Base-by-base conservation (phyloP, 2,797 vertebrate genomes). In the Periparus ater region DNA sequence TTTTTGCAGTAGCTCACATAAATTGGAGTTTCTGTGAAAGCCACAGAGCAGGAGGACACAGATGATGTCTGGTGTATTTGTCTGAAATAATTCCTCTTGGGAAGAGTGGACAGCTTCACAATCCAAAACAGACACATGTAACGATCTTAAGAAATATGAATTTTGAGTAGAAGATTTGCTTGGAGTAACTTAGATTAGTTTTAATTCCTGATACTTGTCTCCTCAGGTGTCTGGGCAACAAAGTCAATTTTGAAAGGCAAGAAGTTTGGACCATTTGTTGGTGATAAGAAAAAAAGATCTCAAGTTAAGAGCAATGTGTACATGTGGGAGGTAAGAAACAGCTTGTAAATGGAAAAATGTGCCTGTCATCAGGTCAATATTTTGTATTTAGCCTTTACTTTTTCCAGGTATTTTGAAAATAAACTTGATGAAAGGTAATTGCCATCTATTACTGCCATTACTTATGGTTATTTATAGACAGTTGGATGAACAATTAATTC, bases 251-350 rank as follows among this genome's bases (percentile, higher is more conserved):
- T 99, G 86, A 99, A 99, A 98, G 99, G 99, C 92, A 99, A 98
- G 96, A 98, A 98, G 86, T 99, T 99, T 83, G 99, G 99, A 67
- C 99, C 99, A 3, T 99, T 99, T 97, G 94, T 98, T 72, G 99
- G 99, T 74, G 99, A 99, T 95, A 99, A 98, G 98, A 99, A 99
- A 51, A 99, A 99, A 95, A 98, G 98, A 91, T 99, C 98, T 86
- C 99, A 99, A 98, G 99, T 99, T 95, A 98, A 98, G 85, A 99
- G 98, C 97, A 99, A 99, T 97, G 99, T 99, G 27, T 99, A 99
- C 97, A 99, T 99, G 99, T 99, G 99, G 99, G 99, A 99, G 99
- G 99, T 99, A 98, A 93, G 99, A 94, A 89, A 57, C 38, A 42
- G 45, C 53, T 63, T 67, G 36, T 76, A 47, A 61, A 65, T 25